Evolutionary conservation across 1,140 invertebrate genomes (phyloP).

Genomic region (Drosophila parvula): DNA sequence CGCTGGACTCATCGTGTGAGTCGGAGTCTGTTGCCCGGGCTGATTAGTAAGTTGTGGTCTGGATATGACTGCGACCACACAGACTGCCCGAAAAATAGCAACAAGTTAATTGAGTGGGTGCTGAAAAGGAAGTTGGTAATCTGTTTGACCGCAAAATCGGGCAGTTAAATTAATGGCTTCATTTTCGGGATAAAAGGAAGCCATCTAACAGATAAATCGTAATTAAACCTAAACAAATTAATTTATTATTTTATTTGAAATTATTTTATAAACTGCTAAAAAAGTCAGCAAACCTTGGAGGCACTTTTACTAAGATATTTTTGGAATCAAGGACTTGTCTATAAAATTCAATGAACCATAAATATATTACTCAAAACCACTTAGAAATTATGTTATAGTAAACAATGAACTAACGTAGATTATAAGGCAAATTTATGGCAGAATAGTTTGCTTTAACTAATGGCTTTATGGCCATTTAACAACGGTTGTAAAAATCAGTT

Average conservation of each 20-base stretch:
- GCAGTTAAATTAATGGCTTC: slow-evolving; percentile 13
- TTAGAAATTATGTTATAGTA: background rate
- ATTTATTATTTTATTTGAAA: background rate
- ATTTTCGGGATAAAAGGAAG: slow-evolving; percentile 6
- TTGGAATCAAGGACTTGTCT: too few species aligned
- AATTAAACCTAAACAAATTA: background rate
- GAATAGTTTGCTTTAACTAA: background rate
- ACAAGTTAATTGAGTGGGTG: slow-evolving; percentile 52
- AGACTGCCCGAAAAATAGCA: slow-evolving; percentile 33
- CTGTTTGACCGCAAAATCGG: slow-evolving; percentile 25
- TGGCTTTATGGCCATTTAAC: background rate
- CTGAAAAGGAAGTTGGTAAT: slow-evolving; percentile 51
- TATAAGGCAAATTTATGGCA: background rate
- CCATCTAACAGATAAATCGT: background rate
- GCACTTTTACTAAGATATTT: too few species aligned
- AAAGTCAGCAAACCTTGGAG: too few species aligned
- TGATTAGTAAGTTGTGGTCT: slow-evolving; percentile 71
- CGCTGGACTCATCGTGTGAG: slow-evolving; percentile 38
- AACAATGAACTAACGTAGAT: background rate
- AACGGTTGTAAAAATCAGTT: slow-evolving; percentile 6
- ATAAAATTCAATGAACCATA: background rate
- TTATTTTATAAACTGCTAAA: too few species aligned
- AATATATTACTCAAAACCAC: background rate
- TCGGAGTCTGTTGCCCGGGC: slow-evolving; percentile 22
- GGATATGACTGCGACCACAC: slow-evolving; percentile 65